Conservation (phyloP, 2,797 vertebrate genomes). For the Acrossocheilus wenchowensis region DNA sequence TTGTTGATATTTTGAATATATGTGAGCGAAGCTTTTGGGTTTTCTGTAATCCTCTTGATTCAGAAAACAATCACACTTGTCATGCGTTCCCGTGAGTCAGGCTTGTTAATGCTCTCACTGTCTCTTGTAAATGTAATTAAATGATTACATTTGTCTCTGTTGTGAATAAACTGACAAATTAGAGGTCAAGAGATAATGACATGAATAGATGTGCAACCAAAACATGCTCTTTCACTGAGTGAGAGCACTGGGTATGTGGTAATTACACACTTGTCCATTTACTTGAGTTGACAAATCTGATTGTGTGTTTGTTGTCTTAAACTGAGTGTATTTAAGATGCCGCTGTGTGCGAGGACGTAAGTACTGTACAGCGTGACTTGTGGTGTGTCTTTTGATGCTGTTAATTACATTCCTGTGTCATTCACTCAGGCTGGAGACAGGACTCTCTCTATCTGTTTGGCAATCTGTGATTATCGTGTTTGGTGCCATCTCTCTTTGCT, state of each 20-base stretch:
- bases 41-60: constrained; percentile 41
- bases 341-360: neutral
- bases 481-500: constrained; percentile 19
- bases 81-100: constrained; percentile 26
- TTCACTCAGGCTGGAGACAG: constrained; percentile 27
- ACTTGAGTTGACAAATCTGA: constrained; percentile 29
- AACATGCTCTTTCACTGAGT: constrained; percentile 38
- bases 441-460: constrained; percentile 37
- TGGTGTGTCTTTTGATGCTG: constrained; percentile 42
- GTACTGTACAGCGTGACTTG: constrained; percentile 4
- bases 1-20: constrained; percentile 40
- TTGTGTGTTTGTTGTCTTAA: constrained; percentile 35
- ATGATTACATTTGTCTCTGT: constrained; percentile 34
- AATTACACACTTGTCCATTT: constrained; percentile 53
- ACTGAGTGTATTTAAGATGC: constrained; percentile 26
- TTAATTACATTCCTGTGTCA: constrained; percentile 44
- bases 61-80: constrained; percentile 46
- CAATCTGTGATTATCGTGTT: constrained; percentile 40
- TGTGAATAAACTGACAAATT: constrained; percentile 53
- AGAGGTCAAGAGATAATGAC: constrained; percentile 46
- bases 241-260: constrained; percentile 9
- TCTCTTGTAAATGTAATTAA: constrained; percentile 43
- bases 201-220: constrained; percentile 40
- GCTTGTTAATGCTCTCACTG: constrained; percentile 43
- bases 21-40: constrained; percentile 3